Conservation (phyloP, 2,888 invertebrate genomes). For the Perizoma affinitatum region DNA sequence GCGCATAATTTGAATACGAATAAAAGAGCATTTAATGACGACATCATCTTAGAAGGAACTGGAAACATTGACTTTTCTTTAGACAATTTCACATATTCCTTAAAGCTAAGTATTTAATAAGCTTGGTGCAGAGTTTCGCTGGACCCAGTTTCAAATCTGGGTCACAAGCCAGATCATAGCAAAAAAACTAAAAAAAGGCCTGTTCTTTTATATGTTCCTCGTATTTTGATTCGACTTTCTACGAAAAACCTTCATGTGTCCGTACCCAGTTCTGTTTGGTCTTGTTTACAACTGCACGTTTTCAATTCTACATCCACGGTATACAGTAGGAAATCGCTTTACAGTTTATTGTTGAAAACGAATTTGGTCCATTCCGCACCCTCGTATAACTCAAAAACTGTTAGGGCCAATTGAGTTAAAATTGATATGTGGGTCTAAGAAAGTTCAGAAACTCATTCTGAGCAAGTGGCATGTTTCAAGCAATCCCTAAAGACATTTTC, state of each 20-base stretch:
- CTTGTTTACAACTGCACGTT: slow-evolving; percentile 7
- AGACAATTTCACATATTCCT: too few relatives aligned
- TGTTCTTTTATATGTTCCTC: slow-evolving; percentile 4
- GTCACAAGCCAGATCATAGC: background rate
- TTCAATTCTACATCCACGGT: slow-evolving; percentile 13
- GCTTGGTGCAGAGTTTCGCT: background rate
- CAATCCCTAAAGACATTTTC: slow-evolving; percentile 30
- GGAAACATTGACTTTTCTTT: too few relatives aligned
- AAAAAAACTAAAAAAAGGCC: background rate
- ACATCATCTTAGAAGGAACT: too few relatives aligned
- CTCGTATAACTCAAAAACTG: slow-evolving; percentile 33
- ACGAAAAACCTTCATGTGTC: slow-evolving; percentile 13
- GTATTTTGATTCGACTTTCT: slow-evolving; percentile 13
- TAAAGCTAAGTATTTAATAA: too few relatives aligned
- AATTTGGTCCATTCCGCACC: slow-evolving; percentile 20
- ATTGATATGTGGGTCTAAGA: slow-evolving; percentile 35
- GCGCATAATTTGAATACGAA: too few relatives aligned
- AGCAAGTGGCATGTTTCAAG: slow-evolving; percentile 31
- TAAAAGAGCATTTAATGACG: too few relatives aligned
- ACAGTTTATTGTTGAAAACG: slow-evolving; percentile 7
- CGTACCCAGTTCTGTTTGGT: slow-evolving; percentile 8
- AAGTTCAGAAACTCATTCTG: slow-evolving; percentile 31
- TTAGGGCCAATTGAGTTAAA: slow-evolving; percentile 32
- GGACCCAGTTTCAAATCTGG: background rate
- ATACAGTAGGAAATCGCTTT: slow-evolving; percentile 11